Base-by-base conservation (phyloP, 2,797 vertebrate species). In the Vultur gryphus region DNA sequence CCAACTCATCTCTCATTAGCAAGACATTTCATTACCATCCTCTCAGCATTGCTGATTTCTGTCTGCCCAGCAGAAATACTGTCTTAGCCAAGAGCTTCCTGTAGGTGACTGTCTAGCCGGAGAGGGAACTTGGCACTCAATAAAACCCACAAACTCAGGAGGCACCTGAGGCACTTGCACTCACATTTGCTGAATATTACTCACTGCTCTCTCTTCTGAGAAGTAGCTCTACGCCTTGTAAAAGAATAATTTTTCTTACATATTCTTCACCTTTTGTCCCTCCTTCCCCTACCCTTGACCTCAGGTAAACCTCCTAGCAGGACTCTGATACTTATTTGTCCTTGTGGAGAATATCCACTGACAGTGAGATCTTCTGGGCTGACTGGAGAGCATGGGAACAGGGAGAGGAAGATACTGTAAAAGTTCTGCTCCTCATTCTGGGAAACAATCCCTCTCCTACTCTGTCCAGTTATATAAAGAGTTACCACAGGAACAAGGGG, bases 1-100 rank as follows among this genome's bases (percentile, higher is more conserved):
- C 88, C 92, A 96, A 96, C 92, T 96, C 93, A 96, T 94, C 69
- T 91, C 89, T 96, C 84, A 91, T 97, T 94, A 95, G 89, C 78
- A 83, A 93, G 71, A 83, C 92, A 87, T 95, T 97, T 95, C 89
- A 97, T 96, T 96, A 93, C 87, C 84, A 89, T 91, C 89, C 57
- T 95, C 84, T 91, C 95, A 93, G 72, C 49, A 37, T 12, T 93
- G 85, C 76, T 90, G 84, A 89, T 94, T 92, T 86, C 91, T 93
- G 79, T 92, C 94, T 96, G 94, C 93, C 92, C 91, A 94, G 89
- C 65, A 88, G 92, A 96, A 92, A 92, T 28, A 51, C 24, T 71
- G 18, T 61, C 1, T 17, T 75, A 91, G 94, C 96, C 95, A 96
- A 96, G 57, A 95, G 76, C 43, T 86, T 95, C 89, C 94, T 93